These are phyloP conservation scores for Margarornis squamiger DNA, from an alignment of 2,797 vertebrate species.

Conservation along the genomic window DNA sequence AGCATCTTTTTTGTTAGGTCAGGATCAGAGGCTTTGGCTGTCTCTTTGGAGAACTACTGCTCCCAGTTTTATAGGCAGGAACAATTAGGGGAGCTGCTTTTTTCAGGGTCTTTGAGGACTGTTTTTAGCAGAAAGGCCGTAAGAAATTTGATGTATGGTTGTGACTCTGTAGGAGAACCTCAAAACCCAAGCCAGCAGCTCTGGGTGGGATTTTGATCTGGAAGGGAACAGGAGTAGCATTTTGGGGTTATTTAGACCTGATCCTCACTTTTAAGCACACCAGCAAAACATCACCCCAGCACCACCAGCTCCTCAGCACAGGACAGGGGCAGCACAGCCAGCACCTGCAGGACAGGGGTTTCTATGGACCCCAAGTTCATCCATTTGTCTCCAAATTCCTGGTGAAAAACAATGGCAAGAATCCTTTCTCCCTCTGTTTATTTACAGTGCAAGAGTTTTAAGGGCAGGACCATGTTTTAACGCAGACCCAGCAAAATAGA, in stretches of 20 bases:
- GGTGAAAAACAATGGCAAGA: background rate
- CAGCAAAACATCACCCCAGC: background rate
- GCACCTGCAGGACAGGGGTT: fast-evolving
- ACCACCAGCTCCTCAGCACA: background rate
- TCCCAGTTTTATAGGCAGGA: background rate
- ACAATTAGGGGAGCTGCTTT: background rate
- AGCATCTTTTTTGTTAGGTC: constrained; percentile 23
- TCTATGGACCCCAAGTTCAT: background rate
- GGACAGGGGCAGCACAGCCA: background rate
- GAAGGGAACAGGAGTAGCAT: background rate
- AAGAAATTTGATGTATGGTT: background rate
- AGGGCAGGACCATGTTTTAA: background rate
- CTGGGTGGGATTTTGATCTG: background rate
- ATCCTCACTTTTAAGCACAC: background rate
- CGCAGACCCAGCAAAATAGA: background rate
- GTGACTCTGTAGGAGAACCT: background rate
- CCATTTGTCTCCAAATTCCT: background rate
- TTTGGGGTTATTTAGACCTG: background rate
- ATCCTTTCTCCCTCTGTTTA: background rate
- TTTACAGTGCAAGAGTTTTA: background rate
- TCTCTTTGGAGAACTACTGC: background rate
- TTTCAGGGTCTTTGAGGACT: background rate
- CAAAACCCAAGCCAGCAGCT: background rate
- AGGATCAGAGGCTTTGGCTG: constrained; percentile 18
- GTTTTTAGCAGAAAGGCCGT: background rate